Evolutionary conservation across 2,888 invertebrate species (phyloP).

Genomic region (Euphydryas editha): DNA sequence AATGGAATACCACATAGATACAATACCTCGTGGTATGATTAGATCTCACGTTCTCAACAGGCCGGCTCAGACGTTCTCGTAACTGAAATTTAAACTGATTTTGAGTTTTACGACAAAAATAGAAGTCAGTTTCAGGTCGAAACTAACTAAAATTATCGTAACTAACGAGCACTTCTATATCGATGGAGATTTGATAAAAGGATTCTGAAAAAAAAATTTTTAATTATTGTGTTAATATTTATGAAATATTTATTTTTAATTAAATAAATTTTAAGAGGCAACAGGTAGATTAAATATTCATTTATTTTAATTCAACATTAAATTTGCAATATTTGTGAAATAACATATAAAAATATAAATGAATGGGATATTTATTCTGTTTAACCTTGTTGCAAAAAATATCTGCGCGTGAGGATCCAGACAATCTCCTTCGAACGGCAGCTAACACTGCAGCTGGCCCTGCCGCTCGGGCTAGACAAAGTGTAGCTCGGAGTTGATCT

Average conservation of each 20-base stretch:
- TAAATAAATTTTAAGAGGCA: too few relatives aligned
- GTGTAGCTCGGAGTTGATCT: constrained; percentile 73
- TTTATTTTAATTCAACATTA: too few relatives aligned
- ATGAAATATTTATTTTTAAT: too few relatives aligned
- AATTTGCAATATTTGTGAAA: too few relatives aligned
- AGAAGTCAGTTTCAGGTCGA: not conserved
- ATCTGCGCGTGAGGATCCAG: constrained; percentile 82
- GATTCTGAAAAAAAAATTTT: too few relatives aligned
- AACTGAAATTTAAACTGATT: constrained; percentile 56
- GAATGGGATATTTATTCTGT: not conserved
- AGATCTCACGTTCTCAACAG: constrained; percentile 66
- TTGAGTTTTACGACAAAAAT: not conserved
- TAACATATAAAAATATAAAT: not conserved
- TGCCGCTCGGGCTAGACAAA: constrained; percentile 90
- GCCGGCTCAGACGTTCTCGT: constrained; percentile 70
- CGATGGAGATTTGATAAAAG: too few relatives aligned
- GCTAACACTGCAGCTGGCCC: constrained; percentile 87
- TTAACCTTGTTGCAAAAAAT: constrained; percentile 76
- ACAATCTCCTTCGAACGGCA: constrained; percentile 84
- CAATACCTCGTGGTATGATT: constrained; percentile 62
- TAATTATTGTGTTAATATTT: too few relatives aligned
- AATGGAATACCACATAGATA: not conserved
- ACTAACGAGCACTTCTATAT: too few relatives aligned
- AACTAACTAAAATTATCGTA: not conserved
- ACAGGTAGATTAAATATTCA: too few relatives aligned